Evolutionary conservation across 2,888 invertebrate species (phyloP), one percentile per base, ranked within the genome.

Genomic region (Eilema caniola): DNA sequence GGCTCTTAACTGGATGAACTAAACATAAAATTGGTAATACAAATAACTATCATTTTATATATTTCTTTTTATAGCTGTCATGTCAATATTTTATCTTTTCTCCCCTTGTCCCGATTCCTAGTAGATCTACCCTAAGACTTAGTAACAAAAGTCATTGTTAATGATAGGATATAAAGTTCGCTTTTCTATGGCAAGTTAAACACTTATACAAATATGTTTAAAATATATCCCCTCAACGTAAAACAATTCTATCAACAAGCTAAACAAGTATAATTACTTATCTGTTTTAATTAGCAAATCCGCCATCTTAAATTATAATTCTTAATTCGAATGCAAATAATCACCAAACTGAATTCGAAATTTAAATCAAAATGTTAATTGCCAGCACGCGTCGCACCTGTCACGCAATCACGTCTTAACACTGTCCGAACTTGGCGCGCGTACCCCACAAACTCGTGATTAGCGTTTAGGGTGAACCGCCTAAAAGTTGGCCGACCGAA

Each of bases 331-430:
- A 81, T 76, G 75, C 73, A 78, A 81, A 82, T 76, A 70, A 74
- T 74, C 75, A 82, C 63, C 72, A 75, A 76, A 78, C 76, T 76
- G 73, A 80, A 84, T 79, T 81, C 75, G 76, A 79, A 84, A 84
- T 79, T 78, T 82, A 84, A 84, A 79, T 79, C 78, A 70, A 79
- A 84, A 80, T 83, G 83, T 83, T 80, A 81, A 81, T 81, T 80
- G 62, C 62, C n/a, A 66, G 69, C 73, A 80, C 66, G 71, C 69
- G 77, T 77, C 79, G 74, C 87, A 85, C 86, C 88, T 87, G 87
- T 69, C 79, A 71, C 81, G 72, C 80, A 79, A 85, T 85, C 88
- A 88, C 87, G 88, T 88, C 80, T 78, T 77, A 74, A 76, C 76
- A 81, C 78, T 81, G 82, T 73, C 82, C 79, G 75, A 79, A 87